Conservation (phyloP, 2,888 invertebrate species). For the Adineta ricciae region DNA sequence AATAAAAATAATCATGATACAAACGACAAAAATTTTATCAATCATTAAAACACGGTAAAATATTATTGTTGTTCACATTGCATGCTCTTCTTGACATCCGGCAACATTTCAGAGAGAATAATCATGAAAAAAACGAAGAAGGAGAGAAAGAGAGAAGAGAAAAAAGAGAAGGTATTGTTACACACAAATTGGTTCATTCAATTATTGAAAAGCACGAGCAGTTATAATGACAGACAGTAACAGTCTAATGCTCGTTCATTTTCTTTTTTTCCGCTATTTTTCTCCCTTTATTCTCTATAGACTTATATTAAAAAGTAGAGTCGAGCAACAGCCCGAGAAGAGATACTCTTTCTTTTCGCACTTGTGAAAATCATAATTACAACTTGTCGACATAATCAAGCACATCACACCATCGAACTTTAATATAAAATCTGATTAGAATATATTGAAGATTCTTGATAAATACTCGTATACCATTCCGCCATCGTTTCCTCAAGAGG, state of each 20-base stretch:
- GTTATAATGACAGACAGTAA: background rate
- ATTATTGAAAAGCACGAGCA: background rate
- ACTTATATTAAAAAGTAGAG: background rate
- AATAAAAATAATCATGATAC: background rate
- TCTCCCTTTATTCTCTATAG: background rate
- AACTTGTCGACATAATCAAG: background rate
- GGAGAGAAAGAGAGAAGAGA: background rate
- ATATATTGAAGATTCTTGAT: background rate
- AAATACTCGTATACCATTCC: background rate
- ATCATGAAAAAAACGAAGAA: background rate
- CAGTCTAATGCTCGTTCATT: background rate
- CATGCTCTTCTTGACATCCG: background rate
- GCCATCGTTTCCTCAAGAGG: background rate
- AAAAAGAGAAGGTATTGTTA: background rate
- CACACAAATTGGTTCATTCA: background rate
- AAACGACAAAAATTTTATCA: background rate
- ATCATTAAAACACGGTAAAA: background rate
- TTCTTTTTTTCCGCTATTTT: background rate
- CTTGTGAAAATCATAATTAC: background rate
- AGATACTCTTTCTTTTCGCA: background rate
- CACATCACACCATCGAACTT: background rate
- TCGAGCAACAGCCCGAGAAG: background rate
- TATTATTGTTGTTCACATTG: background rate
- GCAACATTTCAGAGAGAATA: background rate
- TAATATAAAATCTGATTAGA: background rate